phyloP scores from a whole-genome alignment of 1,140 invertebrate species.

The Ooceraea biroi region DNA sequence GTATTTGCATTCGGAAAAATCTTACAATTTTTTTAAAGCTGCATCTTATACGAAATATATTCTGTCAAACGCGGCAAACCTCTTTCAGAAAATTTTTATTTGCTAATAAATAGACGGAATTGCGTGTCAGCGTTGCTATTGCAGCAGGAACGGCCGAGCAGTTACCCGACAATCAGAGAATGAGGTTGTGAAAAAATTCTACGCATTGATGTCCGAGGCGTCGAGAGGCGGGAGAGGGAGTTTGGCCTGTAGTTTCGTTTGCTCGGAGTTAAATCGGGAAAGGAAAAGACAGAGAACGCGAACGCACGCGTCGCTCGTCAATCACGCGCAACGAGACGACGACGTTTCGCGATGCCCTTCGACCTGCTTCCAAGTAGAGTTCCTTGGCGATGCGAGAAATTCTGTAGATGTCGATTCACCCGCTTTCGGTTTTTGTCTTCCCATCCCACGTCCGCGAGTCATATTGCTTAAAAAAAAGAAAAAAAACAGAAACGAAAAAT shows the following conservation, averaged over 20 bases:
- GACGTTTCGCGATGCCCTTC: slow-evolving; percentile 36
- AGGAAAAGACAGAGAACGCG: not conserved
- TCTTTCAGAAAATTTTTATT: too few relatives aligned
- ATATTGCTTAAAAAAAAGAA: slow-evolving; percentile 27
- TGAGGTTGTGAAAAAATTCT: slow-evolving; percentile 74
- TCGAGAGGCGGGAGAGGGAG: slow-evolving; percentile 79
- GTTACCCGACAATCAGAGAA: slow-evolving; percentile 28
- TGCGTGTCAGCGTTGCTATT: slow-evolving; percentile 42
- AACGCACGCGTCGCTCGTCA: not conserved
- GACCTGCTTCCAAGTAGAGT: slow-evolving; percentile 75
- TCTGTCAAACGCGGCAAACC: too few relatives aligned
- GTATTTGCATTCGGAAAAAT: not conserved
- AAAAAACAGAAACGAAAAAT: slow-evolving; percentile 48
- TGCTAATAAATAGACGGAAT: not conserved
- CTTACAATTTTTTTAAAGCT: slow-evolving; percentile 1
- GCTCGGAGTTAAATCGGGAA: slow-evolving; percentile 34
- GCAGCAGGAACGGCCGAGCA: slow-evolving; percentile 11
- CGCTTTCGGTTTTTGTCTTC: not conserved
- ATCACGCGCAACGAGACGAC: slow-evolving; percentile 6
- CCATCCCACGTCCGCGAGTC: slow-evolving; percentile 5
- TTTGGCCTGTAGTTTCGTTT: slow-evolving; percentile 80
- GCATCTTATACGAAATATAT: not conserved
- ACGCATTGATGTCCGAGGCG: slow-evolving; percentile 74
- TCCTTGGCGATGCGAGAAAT: slow-evolving; percentile 53
- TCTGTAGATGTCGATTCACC: slow-evolving; percentile 16